Conservation (phyloP, 2,113 vertebrate species). For the Lasiurus borealis region DNA sequence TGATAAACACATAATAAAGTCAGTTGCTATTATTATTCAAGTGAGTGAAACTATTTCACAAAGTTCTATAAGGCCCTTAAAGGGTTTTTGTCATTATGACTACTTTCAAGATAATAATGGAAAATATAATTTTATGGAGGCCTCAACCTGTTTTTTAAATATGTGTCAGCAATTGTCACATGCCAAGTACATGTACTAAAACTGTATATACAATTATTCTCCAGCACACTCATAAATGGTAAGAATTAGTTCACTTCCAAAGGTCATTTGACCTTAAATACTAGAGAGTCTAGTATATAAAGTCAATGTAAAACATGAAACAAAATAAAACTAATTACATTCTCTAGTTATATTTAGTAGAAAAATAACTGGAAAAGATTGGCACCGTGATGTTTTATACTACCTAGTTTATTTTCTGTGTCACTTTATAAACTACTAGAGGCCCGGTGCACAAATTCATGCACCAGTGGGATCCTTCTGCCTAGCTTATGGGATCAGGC, state of each 20-base stretch:
- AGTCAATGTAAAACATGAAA: slow-evolving; percentile 46
- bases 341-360: not conserved
- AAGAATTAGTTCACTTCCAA: slow-evolving; percentile 44
- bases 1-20: slow-evolving; percentile 7
- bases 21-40: slow-evolving; percentile 19
- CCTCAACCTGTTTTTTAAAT: not conserved
- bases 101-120: slow-evolving; percentile 42
- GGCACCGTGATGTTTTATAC: not conserved
- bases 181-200: not conserved
- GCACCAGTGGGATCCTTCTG: too few species aligned
- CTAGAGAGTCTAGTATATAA: not conserved
- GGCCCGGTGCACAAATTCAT: too few species aligned
- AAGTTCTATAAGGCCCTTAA: not conserved
- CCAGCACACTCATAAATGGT: not conserved
- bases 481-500: too few species aligned
- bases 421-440: slow-evolving; percentile 12
- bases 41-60: not conserved
- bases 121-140: slow-evolving; percentile 48
- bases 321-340: slow-evolving; percentile 15
- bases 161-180: not conserved
- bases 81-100: slow-evolving; percentile 12
- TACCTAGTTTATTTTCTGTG: not conserved
- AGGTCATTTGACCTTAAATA: not conserved
- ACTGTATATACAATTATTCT: not conserved
- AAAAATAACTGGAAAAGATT: slow-evolving; percentile 1